These are phyloP conservation scores for Embidobia sp. DNA, from an alignment of 2,888 invertebrate genomes.

Conservation along the genomic window DNA sequence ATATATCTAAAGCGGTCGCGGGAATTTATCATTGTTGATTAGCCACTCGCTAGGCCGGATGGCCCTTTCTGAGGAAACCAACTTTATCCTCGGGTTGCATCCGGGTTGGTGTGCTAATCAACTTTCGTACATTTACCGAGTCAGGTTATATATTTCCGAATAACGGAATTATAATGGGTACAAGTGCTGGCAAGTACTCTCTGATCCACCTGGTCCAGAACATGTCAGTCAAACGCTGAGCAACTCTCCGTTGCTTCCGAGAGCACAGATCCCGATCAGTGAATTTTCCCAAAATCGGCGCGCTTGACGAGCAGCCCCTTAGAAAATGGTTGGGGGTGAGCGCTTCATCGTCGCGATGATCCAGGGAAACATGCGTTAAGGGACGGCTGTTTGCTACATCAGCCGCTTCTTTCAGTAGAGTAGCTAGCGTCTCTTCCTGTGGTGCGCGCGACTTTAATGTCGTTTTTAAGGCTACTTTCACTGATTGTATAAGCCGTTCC, in stretches of 20 bases:
- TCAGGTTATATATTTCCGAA: no score
- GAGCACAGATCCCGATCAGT: background rate
- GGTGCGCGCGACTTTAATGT: constrained; percentile 60
- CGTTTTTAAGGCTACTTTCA: constrained; percentile 50
- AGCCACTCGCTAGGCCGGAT: no score
- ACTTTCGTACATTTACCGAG: no score
- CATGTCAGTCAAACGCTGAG: constrained; percentile 14
- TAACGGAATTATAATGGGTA: no score
- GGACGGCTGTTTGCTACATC: constrained; percentile 65
- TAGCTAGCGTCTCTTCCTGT: constrained; percentile 61
- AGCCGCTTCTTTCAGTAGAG: constrained; percentile 48
- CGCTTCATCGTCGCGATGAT: constrained; percentile 66
- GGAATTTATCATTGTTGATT: no score
- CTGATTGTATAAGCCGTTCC: constrained; percentile 65
- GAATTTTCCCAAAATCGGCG: background rate
- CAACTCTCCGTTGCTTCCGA: constrained; percentile 36
- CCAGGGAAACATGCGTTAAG: constrained; percentile 66
- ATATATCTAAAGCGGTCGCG: no score
- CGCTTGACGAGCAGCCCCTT: constrained; percentile 30
- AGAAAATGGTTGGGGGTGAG: constrained; percentile 73
- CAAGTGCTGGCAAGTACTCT: background rate
- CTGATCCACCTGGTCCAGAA: background rate
- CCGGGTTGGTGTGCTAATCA: no score
- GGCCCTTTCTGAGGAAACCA: no score
- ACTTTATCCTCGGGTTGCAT: no score